phyloP scores from a whole-genome alignment of 2,113 vertebrate genomes.

The Cyphomyrus plagiostoma region DNA sequence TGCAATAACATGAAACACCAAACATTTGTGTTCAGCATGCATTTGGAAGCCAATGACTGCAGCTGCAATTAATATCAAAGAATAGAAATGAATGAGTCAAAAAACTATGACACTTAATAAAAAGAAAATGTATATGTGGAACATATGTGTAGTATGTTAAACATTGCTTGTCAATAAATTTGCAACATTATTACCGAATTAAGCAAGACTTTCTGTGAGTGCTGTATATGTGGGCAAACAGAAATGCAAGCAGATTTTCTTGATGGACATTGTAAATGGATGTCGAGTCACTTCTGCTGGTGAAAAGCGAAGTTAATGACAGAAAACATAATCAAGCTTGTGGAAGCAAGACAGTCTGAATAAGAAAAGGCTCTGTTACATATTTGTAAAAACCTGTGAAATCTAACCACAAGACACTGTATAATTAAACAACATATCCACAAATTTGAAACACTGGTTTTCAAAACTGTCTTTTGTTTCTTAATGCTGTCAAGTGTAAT shows the following conservation, averaged over 20 bases:
- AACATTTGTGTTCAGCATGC: no score
- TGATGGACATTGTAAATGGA: background rate
- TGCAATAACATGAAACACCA: background rate
- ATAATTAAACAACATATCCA: background rate
- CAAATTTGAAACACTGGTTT: no score
- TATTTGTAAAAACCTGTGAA: background rate
- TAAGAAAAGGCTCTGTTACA: background rate
- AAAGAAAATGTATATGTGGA: no score
- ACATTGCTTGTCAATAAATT: no score
- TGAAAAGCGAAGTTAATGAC: background rate
- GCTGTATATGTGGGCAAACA: background rate
- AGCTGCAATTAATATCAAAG: background rate
- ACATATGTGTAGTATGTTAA: no score
- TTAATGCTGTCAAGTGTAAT: background rate
- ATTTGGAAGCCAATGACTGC: background rate
- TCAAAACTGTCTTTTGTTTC: no score
- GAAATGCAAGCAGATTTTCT: background rate
- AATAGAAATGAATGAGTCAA: no score
- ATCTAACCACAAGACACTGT: background rate
- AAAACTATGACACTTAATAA: no score
- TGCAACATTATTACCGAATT: no score
- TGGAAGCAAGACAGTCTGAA: background rate
- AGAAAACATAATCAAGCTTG: background rate
- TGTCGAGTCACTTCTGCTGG: background rate
- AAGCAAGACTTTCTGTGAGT: no score